These are phyloP conservation scores for Prionailurus viverrinus DNA, from an alignment of 2,113 vertebrate genomes.

Conservation along the genomic window DNA sequence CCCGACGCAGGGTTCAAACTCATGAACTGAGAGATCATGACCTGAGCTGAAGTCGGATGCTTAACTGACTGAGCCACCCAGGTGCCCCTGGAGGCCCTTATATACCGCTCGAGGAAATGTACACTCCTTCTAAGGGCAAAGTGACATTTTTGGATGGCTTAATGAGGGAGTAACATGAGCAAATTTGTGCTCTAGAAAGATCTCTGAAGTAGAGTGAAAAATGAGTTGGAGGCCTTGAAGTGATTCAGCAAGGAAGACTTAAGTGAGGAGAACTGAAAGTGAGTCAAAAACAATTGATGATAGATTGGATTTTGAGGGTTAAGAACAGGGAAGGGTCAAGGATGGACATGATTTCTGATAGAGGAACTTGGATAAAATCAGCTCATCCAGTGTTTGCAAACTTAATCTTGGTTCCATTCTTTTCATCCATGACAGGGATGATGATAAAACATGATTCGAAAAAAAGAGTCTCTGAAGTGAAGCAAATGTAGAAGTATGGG, in stretches of 20 bases:
- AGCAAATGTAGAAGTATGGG: not conserved
- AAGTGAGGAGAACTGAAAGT: not conserved
- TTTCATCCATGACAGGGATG: not conserved
- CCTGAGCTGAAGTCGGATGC: too few species aligned
- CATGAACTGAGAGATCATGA: too few species aligned
- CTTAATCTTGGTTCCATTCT: not conserved
- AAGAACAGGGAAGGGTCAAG: not conserved
- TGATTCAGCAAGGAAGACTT: not conserved
- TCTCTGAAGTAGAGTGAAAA: not conserved
- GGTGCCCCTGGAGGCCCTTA: not conserved
- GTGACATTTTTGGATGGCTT: not conserved
- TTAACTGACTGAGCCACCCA: too few species aligned
- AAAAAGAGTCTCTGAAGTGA: not conserved
- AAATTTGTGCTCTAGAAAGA: not conserved
- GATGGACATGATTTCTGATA: not conserved
- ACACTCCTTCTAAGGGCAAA: not conserved
- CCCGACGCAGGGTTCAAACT: too few species aligned
- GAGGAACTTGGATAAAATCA: not conserved
- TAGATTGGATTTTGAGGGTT: not conserved
- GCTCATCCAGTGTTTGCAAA: not conserved
- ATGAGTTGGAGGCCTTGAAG: not conserved
- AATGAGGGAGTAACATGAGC: not conserved
- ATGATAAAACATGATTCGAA: not conserved
- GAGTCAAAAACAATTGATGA: not conserved
- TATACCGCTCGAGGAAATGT: rapidly evolving